phyloP scores from a whole-genome alignment of 2,113 vertebrate genomes.

The Quiscalus mexicanus region DNA sequence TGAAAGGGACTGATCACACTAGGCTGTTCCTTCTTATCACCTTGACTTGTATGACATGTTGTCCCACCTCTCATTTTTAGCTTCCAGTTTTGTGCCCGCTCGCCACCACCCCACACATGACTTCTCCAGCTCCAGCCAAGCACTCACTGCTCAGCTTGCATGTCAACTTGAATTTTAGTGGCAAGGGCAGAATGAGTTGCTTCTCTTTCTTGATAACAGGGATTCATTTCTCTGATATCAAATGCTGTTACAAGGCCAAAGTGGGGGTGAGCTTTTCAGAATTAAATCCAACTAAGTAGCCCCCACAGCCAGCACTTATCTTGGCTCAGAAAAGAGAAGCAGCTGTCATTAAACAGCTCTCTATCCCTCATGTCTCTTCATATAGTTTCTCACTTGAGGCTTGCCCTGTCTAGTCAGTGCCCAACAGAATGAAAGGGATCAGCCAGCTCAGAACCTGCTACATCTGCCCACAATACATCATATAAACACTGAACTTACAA shows the following conservation, averaged over 20 bases:
- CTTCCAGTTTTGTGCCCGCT: rapidly evolving
- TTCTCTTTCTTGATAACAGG: background rate
- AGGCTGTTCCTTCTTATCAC: background rate
- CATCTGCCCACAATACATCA: background rate
- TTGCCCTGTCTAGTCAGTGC: background rate
- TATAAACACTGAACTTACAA: background rate
- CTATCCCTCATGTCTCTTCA: background rate
- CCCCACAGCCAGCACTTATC: background rate
- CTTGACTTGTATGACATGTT: background rate
- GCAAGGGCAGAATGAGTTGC: background rate
- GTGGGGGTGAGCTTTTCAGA: background rate
- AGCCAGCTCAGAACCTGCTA: background rate
- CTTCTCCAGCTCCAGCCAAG: background rate
- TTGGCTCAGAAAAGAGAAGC: background rate
- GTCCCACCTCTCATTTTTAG: background rate
- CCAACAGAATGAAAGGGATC: background rate
- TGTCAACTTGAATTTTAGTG: background rate
- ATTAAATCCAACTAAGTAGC: background rate
- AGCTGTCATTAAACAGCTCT: background rate
- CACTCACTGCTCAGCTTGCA: background rate
- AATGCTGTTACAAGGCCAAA: background rate
- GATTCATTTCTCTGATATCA: background rate
- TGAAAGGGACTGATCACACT: background rate
- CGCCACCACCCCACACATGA: background rate
- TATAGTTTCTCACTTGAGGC: background rate